Evolutionary conservation across 37 sponge, comb jelly and placozoan species (phyloP), one percentile per base, ranked within the genome.

Genomic region (Ephydatia muelleri): DNA sequence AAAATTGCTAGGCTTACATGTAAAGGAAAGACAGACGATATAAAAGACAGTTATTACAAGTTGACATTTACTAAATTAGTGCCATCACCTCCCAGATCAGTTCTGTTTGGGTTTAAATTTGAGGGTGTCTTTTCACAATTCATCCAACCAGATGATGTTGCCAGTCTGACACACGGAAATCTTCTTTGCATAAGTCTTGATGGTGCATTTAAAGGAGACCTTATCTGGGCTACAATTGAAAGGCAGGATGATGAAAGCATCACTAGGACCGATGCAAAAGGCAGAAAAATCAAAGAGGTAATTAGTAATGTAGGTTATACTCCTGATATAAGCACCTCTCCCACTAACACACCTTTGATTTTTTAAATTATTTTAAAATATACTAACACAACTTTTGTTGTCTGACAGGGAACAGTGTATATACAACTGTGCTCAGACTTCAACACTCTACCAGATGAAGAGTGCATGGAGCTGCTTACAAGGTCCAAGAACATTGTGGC

Each of bases 151-250:
- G 43, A 11, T 2, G 25, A 70, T 19, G 12, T 31, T 30, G 49
- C 77, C 23, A n/a, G 11, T 3, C 48, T 76, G 2, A 76, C n/a
- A 9, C n/a, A 29, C 11, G 77, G 77, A 26, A 38, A 76, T 9
- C 77, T 76, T 25, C 22, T 76, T 26, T 36, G 77, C 77, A n/a
- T 76, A 4, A 76, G 77, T 49, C 22, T 38, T 38, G 77, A 26
- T 38, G 77, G 77, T 4, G n/a, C 26, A 23, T 76, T 76, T 9
- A 28, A 76, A 2, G 27, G 47, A 19, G 77, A 76, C 49, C 30
- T 76, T 9, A 38, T 76, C 77, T 76, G 77, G 77, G 77, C 77
- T 25, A 76, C 77, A 23, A 37, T 76, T 3, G 25, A 76, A n/a
- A 27, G 28, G 9, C 30, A 30, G 9, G 11, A 11, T 23, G 28